These are phyloP conservation scores for Tricholaema leucomelas DNA, from an alignment of 2,113 vertebrate genomes.

Conservation along the genomic window DNA sequence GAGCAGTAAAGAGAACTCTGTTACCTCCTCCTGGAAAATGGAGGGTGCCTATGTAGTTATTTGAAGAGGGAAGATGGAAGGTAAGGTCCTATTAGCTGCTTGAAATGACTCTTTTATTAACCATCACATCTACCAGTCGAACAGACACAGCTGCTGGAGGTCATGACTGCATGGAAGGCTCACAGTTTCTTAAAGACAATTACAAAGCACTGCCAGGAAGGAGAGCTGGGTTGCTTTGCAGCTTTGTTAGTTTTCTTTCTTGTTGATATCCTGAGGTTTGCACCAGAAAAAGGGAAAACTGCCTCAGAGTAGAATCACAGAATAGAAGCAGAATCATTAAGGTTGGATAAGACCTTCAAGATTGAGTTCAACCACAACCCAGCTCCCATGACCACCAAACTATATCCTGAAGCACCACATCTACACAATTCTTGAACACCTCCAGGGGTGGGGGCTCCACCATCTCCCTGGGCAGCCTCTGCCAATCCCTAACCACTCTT, in stretches of 20 bases:
- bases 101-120: neutral
- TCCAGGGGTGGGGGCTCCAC: too few species aligned
- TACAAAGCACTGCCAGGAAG: neutral
- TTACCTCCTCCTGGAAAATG: neutral
- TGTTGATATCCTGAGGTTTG: neutral
- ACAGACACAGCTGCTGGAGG: neutral
- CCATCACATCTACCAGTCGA: neutral
- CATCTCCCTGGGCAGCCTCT: too few species aligned
- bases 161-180: neutral
- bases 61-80: neutral
- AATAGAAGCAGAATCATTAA: too few species aligned
- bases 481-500: too few species aligned
- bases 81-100: neutral
- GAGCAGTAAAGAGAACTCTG: neutral
- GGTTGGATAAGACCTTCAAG: too few species aligned
- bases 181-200: neutral
- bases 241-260: neutral
- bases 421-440: too few species aligned
- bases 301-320: neutral
- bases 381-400: too few species aligned
- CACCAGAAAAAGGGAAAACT: neutral
- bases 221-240: neutral
- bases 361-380: too few species aligned
- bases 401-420: too few species aligned
- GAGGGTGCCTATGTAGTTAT: neutral